Evolutionary conservation across 2,888 invertebrate species (phyloP).

Genomic region (Resseliella maxima): DNA sequence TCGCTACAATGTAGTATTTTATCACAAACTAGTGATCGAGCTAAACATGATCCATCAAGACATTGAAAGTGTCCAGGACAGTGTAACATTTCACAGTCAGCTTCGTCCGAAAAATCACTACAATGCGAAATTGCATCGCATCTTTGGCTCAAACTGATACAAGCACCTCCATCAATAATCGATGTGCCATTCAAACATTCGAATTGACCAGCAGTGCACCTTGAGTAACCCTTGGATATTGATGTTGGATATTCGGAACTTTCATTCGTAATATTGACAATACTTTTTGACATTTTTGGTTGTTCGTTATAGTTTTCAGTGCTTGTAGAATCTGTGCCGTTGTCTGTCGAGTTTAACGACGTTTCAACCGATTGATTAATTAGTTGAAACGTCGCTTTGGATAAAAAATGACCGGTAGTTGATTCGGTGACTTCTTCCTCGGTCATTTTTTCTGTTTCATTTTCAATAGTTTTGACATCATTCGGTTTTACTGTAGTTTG

Average conservation of each 20-base stretch:
- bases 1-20: conserved; percentile 72
- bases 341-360: conserved; percentile 59
- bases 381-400: conserved; percentile 60
- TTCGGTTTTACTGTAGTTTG: conserved; percentile 49
- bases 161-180: conserved; percentile 70
- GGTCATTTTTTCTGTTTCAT: not conserved
- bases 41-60: conserved; percentile 71
- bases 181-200: conserved; percentile 73
- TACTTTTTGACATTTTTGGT: conserved; percentile 13
- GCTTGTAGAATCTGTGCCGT: conserved; percentile 55
- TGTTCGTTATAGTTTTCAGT: conserved; percentile 55
- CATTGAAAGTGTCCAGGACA: conserved; percentile 74
- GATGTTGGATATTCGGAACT: not conserved
- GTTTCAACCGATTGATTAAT: conserved; percentile 59
- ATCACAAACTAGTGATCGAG: conserved; percentile 73
- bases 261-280: conserved; percentile 42
- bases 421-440: conserved; percentile 56
- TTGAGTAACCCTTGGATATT: conserved; percentile 65
- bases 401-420: conserved; percentile 61
- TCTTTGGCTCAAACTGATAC: conserved; percentile 68
- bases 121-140: conserved; percentile 74
- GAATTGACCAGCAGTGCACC: conserved; percentile 72
- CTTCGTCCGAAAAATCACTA: conserved; percentile 73
- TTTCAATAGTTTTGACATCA: not conserved
- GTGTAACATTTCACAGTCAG: conserved; percentile 70